Percentiles rank a stretch among this genome's conserved stretches.
Conservation (phyloP, 2,113 vertebrate genomes). For the Passer domesticus region DNA sequence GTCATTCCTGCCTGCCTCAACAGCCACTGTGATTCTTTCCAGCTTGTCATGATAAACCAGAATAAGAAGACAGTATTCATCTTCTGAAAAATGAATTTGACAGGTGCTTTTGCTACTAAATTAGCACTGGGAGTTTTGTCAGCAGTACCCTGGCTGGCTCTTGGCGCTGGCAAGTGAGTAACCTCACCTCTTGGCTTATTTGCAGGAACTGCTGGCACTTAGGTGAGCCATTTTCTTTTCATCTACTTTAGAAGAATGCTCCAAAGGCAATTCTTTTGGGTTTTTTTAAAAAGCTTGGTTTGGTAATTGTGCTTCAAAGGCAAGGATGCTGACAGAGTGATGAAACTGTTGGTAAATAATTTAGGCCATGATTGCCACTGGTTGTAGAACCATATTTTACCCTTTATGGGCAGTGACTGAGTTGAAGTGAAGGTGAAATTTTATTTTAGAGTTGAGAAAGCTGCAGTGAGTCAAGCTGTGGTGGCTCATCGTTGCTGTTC, state of each 20-base stretch:
- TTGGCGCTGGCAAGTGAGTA: not conserved
- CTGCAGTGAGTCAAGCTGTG: not conserved
- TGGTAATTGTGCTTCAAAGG: not conserved
- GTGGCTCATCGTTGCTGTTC: not conserved
- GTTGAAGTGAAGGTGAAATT: not conserved
- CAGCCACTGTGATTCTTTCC: not conserved
- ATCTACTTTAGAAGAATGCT: not conserved
- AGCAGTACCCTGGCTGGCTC: not conserved
- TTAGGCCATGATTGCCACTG: rapidly evolving
- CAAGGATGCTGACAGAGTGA: not conserved
- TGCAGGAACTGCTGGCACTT: not conserved
- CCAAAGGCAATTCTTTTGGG: not conserved
- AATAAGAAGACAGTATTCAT: not conserved
- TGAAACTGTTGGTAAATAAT: not conserved
- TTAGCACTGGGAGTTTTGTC: not conserved
- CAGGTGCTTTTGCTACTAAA: not conserved
- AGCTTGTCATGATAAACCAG: not conserved
- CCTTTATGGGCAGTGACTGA: not conserved
- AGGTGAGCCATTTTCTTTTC: not conserved
- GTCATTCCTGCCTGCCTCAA: not conserved
- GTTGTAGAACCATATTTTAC: not conserved
- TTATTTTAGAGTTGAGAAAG: not conserved
- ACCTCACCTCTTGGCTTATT: not conserved
- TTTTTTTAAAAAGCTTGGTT: not conserved
- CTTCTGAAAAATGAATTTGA: not conserved